A percentile compares a stretch with the other conserved stretches of the same genome.
These are phyloP conservation scores for Pristis pectinata DNA, from an alignment of 2,797 vertebrate genomes.

Conservation along the genomic window DNA sequence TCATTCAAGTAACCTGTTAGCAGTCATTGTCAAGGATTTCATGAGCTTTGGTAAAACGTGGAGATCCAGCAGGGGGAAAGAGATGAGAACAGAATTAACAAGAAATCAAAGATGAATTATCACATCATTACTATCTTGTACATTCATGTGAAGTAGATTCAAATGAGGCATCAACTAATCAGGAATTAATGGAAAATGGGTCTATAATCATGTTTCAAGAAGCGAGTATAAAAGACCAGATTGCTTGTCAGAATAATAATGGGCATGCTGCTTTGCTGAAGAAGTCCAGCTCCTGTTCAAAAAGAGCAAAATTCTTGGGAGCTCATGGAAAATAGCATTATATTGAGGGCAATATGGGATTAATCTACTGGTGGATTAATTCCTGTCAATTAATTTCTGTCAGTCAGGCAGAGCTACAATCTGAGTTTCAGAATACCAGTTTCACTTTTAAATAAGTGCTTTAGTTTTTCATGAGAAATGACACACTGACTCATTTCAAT, in stretches of 20 bases:
- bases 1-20: not conserved
- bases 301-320: not conserved
- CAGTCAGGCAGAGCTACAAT: not conserved
- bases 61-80: not conserved
- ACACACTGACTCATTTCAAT: not conserved
- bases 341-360: not conserved
- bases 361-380: not conserved
- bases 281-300: not conserved
- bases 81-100: not conserved
- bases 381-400: not conserved
- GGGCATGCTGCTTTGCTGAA: not conserved
- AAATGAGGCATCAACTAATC: constrained; percentile 14
- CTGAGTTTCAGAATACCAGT: not conserved
- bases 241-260: constrained; percentile 30
- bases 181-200: constrained; percentile 25
- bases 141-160: constrained; percentile 2
- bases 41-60: not conserved
- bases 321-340: not conserved
- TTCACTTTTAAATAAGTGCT: not conserved
- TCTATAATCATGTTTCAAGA: constrained; percentile 26
- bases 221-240: not conserved
- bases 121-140: not conserved
- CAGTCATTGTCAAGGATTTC: not conserved
- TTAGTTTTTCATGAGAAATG: not conserved
- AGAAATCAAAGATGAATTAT: constrained; percentile 33